These are phyloP conservation scores for Chrosomus eos DNA, from an alignment of 2,797 vertebrate genomes.

Conservation along the genomic window DNA sequence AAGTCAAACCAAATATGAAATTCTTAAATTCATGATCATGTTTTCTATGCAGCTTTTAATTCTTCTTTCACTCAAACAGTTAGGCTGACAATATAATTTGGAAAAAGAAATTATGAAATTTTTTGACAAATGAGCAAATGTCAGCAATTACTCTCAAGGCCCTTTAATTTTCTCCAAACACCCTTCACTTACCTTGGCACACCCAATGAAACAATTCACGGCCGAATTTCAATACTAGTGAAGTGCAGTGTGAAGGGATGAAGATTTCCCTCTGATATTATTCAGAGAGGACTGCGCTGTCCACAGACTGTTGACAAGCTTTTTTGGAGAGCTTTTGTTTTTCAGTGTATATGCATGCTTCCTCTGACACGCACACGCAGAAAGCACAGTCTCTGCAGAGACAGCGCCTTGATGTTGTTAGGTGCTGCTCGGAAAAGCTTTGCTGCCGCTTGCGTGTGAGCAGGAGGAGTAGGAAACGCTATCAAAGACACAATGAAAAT, in stretches of 20 bases:
- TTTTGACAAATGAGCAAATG: not conserved
- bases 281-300: conserved; percentile 10
- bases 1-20: not conserved
- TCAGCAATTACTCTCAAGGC: not conserved
- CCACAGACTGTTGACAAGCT: conserved; percentile 6
- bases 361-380: not conserved
- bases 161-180: not conserved
- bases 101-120: not conserved
- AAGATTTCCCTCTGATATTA: conserved; percentile 6
- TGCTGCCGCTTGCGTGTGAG: not conserved
- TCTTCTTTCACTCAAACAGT: not conserved
- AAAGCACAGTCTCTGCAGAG: conserved; percentile 12
- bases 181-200: not conserved
- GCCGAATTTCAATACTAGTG: not conserved
- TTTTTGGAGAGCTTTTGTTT: conserved; percentile 8
- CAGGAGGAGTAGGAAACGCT: conserved; percentile 32
- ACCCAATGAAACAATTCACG: conserved; percentile 6
- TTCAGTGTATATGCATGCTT: not conserved
- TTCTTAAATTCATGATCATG: not conserved
- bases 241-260: not conserved
- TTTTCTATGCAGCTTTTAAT: not conserved
- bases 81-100: not conserved
- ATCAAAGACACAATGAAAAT: conserved; percentile 49
- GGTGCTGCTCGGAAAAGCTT: not conserved
- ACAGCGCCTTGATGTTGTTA: conserved; percentile 32